These are phyloP conservation scores for Mus spicilegus DNA, from an alignment of 2,113 vertebrate genomes.

Conservation along the genomic window DNA sequence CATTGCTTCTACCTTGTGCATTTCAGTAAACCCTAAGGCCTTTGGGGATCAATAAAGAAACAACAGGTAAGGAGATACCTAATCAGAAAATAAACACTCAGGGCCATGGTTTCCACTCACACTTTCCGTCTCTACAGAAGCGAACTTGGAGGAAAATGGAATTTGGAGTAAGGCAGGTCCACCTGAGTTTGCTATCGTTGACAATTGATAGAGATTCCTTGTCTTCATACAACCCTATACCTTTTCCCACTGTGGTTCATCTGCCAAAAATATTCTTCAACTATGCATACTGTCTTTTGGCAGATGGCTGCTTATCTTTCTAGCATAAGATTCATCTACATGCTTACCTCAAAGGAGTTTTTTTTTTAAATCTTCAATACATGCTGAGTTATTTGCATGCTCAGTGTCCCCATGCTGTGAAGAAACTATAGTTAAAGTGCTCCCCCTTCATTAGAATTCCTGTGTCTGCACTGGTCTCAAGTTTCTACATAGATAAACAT, in stretches of 20 bases:
- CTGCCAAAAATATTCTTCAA: neutral
- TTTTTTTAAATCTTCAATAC: neutral
- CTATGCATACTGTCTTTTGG: no score
- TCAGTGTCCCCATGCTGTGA: fast-evolving
- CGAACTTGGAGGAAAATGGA: neutral
- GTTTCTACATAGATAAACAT: neutral
- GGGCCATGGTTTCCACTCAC: neutral
- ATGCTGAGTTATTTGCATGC: fast-evolving
- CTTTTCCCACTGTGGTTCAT: neutral
- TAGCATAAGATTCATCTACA: neutral
- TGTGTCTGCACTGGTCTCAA: neutral
- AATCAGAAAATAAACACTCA: conserved; percentile 39
- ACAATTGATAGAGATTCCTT: neutral
- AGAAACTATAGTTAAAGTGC: neutral
- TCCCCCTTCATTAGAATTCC: neutral
- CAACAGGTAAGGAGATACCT: conserved; percentile 61
- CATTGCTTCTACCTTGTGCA: conserved; percentile 31
- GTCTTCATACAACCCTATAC: neutral
- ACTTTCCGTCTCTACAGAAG: neutral
- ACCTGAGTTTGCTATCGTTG: neutral
- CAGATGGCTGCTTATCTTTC: neutral
- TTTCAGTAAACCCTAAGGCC: conserved; percentile 24
- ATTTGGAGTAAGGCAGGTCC: neutral
- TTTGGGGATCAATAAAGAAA: conserved; percentile 38
- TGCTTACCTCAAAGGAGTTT: neutral